Evolutionary conservation across 2,888 invertebrate species (phyloP).

Genomic region (Noctua janthe): DNA sequence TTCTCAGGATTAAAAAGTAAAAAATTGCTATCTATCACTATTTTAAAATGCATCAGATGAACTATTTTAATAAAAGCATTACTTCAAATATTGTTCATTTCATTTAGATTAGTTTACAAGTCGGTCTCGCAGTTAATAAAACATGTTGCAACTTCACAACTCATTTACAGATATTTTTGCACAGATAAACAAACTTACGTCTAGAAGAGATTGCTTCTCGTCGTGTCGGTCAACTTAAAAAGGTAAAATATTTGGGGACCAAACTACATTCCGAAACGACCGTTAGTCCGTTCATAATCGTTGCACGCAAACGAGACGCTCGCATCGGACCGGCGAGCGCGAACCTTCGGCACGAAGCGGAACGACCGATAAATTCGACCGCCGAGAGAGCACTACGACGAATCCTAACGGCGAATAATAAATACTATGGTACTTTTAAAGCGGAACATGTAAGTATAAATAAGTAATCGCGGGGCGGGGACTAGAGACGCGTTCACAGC

Average conservation of each 20-base stretch:
- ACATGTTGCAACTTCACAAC: constrained; percentile 43
- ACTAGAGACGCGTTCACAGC: constrained; percentile 72
- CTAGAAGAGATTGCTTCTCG: constrained; percentile 67
- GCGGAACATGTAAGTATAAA: constrained; percentile 83
- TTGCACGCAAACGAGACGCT: constrained; percentile 20
- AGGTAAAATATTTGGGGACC: constrained; percentile 63
- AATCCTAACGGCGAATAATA: constrained; percentile 83
- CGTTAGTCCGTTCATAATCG: constrained; percentile 18
- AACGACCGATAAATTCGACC: constrained; percentile 41
- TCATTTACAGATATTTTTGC: constrained; percentile 52
- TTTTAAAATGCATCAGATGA: constrained; percentile 64
- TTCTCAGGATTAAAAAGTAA: constrained; percentile 51
- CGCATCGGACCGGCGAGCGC: constrained; percentile 15
- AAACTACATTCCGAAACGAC: constrained; percentile 45
- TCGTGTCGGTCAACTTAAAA: constrained; percentile 57
- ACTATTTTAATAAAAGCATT: constrained; percentile 65
- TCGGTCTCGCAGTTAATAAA: constrained; percentile 40
- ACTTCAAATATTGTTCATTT: constrained; percentile 62
- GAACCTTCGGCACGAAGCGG: constrained; percentile 21
- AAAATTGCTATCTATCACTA: constrained; percentile 62
- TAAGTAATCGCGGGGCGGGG: constrained; percentile 65
- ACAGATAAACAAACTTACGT: constrained; percentile 64
- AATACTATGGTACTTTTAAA: constrained; percentile 88
- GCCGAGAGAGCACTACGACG: constrained; percentile 74
- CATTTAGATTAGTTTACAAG: constrained; percentile 53